Conservation (phyloP, 2,797 vertebrate species). For the Meriones psammophilus region DNA sequence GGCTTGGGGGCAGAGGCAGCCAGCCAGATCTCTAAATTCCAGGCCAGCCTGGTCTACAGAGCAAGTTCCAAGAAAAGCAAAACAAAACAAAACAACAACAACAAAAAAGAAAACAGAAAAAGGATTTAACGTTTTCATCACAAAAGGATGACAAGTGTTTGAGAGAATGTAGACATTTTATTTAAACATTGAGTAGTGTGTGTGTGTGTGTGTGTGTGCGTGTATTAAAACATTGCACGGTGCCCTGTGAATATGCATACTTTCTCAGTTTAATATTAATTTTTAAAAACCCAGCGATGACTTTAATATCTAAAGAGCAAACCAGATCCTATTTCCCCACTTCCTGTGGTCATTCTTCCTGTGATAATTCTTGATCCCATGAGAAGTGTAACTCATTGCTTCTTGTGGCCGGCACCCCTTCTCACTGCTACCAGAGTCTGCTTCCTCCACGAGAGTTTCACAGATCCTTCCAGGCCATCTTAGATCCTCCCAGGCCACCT, state of each 20-base stretch:
- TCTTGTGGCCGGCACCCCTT: not conserved
- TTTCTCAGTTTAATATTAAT: not conserved
- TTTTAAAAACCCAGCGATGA: not conserved
- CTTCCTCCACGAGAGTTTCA: not conserved
- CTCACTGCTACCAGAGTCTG: not conserved
- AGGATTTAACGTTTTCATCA: not conserved
- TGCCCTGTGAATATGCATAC: not conserved
- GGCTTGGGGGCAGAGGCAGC: not conserved
- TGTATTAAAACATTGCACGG: not conserved
- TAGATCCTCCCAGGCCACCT: too few relatives aligned
- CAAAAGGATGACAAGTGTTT: not conserved
- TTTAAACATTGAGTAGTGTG: not conserved
- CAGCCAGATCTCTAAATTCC: too few relatives aligned
- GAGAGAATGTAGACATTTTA: not conserved
- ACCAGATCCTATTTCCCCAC: not conserved
- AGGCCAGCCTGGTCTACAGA: not conserved
- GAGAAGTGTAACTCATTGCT: not conserved
- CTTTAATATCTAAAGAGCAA: not conserved
- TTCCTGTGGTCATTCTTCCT: not conserved
- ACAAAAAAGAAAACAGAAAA: not conserved
- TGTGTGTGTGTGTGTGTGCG: not conserved
- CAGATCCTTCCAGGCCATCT: not conserved
- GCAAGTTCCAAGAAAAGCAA: not conserved
- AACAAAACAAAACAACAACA: not conserved
- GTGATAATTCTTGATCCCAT: not conserved